Evolutionary conservation across 2,797 vertebrate genomes (phyloP), one percentile per base, ranked within the genome.

Genomic region (Scolopax bukidnonensis): DNA sequence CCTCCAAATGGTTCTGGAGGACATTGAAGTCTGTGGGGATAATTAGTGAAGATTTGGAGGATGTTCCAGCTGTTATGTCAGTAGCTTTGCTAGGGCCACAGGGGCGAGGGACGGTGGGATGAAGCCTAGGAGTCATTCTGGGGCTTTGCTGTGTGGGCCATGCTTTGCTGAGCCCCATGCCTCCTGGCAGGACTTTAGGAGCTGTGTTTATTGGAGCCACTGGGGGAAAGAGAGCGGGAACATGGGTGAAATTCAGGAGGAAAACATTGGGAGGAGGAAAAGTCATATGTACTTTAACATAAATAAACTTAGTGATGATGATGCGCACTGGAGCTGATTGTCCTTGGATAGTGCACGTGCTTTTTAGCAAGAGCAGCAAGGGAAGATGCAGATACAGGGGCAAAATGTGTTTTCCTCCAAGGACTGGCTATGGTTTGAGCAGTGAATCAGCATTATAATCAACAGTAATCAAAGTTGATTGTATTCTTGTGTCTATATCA

Each of bases 41-140:
- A 98, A 98, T 99, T 98, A 99, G 98, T 98, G 98, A 98, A 98
- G 98, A 98, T 98, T 98, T 98, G 92, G 97, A 95, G 97, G 98
- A 98, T 98, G 98, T 98, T 97, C 97, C 97, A 97, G 96, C 97
- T 98, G 98, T 98, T 98, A 98, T 98, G 98, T 98, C 98, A 98
- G 97, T 97, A 97, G 47, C 60, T 95, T 95, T 93, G 64, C 88
- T 84, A 83, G 87, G 89, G 60, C 88, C 51, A 75, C 67, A 78
- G 77, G 47, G 45, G 80, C 68, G 94, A 86, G 45, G 84, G 92
- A 50, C 47, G 70, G 88, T 74, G 53, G 53, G 69, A 54, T 63
- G 85, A 88, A 89, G 77, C 67, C 38, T 40, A 21, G 63, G 87
- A 94, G 45, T 56, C 13, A 6, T 60, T 88, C 76, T 76, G 79